Base-by-base conservation (phyloP, 2,888 invertebrate genomes). In the Pristionchus japonicus region DNA sequence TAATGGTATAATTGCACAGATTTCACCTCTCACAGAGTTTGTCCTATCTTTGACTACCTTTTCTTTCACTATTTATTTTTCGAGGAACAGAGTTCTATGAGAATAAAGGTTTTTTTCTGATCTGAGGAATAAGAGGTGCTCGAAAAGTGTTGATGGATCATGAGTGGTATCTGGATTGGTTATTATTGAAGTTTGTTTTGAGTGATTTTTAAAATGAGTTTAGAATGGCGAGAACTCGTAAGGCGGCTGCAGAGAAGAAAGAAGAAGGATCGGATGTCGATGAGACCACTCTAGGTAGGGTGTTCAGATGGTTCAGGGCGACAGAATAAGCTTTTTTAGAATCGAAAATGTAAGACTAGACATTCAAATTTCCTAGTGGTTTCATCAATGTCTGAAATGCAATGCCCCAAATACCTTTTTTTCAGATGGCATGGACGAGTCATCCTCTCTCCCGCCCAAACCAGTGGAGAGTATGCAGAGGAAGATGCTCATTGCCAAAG, bases 401-500 rank as follows among this genome's bases (percentile, higher is more conserved):
- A 70, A 37, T 13, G 4, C 20, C 4, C 4, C 9, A 9, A 23
- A 9, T 74, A 1, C 7, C 67, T 20, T 23, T 7, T 40, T 1
- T 77, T 77, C 1, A 77, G 77, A 77, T 27, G 77, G 77, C 4
- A 27, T 47, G 77, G 77, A 77, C n/a, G 77, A 40, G n/a, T 43
- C 40, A 13, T 27, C 88, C 37, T 88, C 86, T 61, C 31, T 89
- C 0, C 91, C 86, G 11, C 86, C 91, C n/a, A 88, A 88, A 37
- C 49, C 40, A 34, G 89, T 89, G 64, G 74, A 40, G 83, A 88
- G 70, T 34, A 89, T 87, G 67, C 52, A 67, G 6, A 67, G 91
- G 86, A 90, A 89, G 83, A 49, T 91, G 88, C 49, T 91, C 17
- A 43, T 91, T 47, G 88, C 88, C 17, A 90, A 89, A 89, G 87